Percentiles rank a stretch among this genome's conserved stretches.
Conservation (phyloP, 2,113 vertebrate species). For the Tympanuchus pallidicinctus region DNA sequence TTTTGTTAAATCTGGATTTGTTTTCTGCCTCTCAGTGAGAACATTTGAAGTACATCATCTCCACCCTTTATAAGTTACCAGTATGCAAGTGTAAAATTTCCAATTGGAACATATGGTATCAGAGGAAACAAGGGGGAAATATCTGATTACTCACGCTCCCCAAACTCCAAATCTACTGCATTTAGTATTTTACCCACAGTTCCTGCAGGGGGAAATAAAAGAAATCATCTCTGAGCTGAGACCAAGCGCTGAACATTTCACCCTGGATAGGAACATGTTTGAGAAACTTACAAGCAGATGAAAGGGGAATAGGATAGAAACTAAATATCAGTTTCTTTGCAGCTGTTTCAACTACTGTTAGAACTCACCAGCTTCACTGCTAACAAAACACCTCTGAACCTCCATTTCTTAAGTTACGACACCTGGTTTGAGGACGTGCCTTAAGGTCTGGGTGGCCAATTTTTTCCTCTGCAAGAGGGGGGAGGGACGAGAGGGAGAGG, state of each 20-base stretch:
- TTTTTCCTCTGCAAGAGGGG: background rate
- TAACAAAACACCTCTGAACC: background rate
- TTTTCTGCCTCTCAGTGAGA: conserved; percentile 66
- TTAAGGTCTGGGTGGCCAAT: background rate
- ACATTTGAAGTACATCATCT: conserved; percentile 64
- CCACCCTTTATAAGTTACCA: conserved; percentile 56
- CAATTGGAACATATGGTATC: conserved; percentile 68
- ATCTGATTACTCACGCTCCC: conserved; percentile 52
- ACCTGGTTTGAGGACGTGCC: background rate
- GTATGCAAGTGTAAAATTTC: conserved; percentile 71
- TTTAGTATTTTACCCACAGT: conserved; percentile 68
- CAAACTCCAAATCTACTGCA: conserved; percentile 54
- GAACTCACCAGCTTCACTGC: background rate
- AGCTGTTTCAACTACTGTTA: background rate
- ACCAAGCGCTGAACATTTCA: conserved; percentile 68
- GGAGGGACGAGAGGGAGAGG: background rate
- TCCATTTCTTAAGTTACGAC: background rate
- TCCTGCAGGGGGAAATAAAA: conserved; percentile 70
- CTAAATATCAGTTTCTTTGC: conserved; percentile 1
- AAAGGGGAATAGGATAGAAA: conserved; percentile 45
- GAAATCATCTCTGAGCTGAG: conserved; percentile 72
- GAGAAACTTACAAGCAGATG: conserved; percentile 34
- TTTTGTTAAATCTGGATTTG: conserved; percentile 67
- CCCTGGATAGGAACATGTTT: conserved; percentile 52
- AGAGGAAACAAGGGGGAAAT: conserved; percentile 66